Base-by-base conservation (phyloP, 2,888 invertebrate genomes). In the Icerya purchasi region DNA sequence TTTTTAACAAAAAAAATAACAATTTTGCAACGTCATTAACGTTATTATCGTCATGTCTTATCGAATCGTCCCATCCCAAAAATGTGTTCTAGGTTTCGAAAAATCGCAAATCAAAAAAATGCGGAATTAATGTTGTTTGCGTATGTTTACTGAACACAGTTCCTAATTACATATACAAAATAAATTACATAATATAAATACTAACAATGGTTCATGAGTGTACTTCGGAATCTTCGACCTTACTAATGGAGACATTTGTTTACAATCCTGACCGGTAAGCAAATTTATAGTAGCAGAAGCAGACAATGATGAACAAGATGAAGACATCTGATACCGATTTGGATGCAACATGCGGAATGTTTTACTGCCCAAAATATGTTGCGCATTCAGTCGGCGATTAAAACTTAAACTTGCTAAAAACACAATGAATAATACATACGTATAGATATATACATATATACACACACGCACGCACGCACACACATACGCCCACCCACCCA, bases 361-460 rank as follows among this genome's bases (percentile, higher is more conserved):
- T 1, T 82, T 82, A 68, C 85, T 86, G 56, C 86, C 86, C 57
- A 82, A 78, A 68, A 84, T 78, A 69, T 86, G 85, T 71, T 60
- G 60, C 1, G 60, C 52, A 24, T 52, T 60, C 1, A 56, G 22
- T 56, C 56, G 25, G 21, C 52, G 24, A 8, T 36, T 25, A 22
- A 60, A 56, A 19, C 36, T 56, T 20, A 59, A 55, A 51, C 59
- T 59, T 19, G 60, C 60, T 60, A 24, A 22, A 54, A 54, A 54
- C n/a, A 21, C 22, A 19, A 21, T 50, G 2, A 56, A 3, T 23
- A 2, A 8, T 18, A 23, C 1, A 22, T n/a, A n/a, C n/a, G n/a
- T n/a, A n/a, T n/a, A n/a, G n/a, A n/a, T n/a, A n/a, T n/a, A n/a
- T n/a, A n/a, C 18, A 2, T 2, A 56, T 22, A 21, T 5, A 54